Base-by-base conservation (phyloP, 2,888 invertebrate species). In the Rhingia campestris region DNA sequence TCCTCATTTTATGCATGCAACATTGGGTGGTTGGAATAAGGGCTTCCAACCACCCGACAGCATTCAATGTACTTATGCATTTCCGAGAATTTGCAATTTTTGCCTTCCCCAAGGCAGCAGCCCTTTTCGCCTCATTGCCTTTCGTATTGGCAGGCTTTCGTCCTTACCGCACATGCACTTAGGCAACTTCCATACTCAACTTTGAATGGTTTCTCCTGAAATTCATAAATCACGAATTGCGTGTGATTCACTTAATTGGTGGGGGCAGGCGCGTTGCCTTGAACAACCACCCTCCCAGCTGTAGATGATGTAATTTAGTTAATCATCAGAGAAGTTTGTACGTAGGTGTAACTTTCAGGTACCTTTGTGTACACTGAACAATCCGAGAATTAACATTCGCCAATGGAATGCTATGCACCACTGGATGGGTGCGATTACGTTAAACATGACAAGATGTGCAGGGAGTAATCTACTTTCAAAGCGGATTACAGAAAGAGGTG, bases 401-500 rank as follows among this genome's bases (percentile, higher is more conserved):
- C 49, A 30, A 22, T 49, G 30, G 30, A 49, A 41, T 9, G 4
- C 4, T 5, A 41, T 10, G 6, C 30, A 9, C 10, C 22, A 9
- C 12, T 45, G 12, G n/a, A 6, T 43, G 12, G 4, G 14, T 30
- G 7, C 39, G 49, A 22, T 49, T 49, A 49, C 9, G 5, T 30
- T 7, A 49, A 49, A 49, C 22, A 22, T 6, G 22, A 30, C 49
- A 49, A 49, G 22, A 30, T 10, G 9, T 49, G 10, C 30, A n/a
- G 2, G 0, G 9, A 49, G 9, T 32, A 30, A 32, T 49, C 47
- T 47, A 47, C 14, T 47, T 47, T 49, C 22, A 9, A 49, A 49
- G 30, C 32, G 49, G 30, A 49, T 22, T 47, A 47, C 47, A 30
- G 30, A 41, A 49, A 49, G 30, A 49, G 30, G 49, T 49, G 30